phyloP scores from a whole-genome alignment of 1,140 invertebrate species.

The Drosophila hydei region DNA sequence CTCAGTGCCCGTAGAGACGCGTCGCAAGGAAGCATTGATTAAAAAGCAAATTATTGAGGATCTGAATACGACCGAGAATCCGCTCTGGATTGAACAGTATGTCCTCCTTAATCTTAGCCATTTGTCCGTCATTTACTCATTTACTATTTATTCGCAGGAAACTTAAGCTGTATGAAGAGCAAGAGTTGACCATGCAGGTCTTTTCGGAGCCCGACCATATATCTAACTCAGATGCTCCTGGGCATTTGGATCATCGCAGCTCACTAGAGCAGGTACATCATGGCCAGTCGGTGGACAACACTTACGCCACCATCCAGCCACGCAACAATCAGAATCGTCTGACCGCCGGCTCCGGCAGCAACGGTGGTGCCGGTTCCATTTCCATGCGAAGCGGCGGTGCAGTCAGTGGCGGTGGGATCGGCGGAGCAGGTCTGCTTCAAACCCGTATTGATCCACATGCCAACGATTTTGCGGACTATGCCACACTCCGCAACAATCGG shows the following conservation, averaged over 20 bases:
- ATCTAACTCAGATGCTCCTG: slow-evolving; percentile 80
- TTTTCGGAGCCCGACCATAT: slow-evolving; percentile 89
- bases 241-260: slow-evolving; percentile 73
- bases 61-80: slow-evolving; percentile 95
- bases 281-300: slow-evolving; percentile 87
- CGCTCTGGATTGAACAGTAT: slow-evolving; percentile 96
- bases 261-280: slow-evolving; percentile 84
- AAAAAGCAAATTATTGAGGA: slow-evolving; percentile 93
- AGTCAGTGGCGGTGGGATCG: slow-evolving; percentile 68
- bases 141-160: slow-evolving; percentile 86
- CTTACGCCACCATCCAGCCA: slow-evolving; percentile 94
- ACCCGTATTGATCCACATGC: slow-evolving; percentile 79
- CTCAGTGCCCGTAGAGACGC: slow-evolving; percentile 86
- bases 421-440: slow-evolving; percentile 64
- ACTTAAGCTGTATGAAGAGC: slow-evolving; percentile 95
- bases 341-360: slow-evolving; percentile 44
- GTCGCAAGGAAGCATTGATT: slow-evolving; percentile 90
- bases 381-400: slow-evolving; percentile 80
- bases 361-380: slow-evolving; percentile 70
- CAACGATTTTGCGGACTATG: slow-evolving; percentile 88
- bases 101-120: slow-evolving; percentile 57
- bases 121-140: background rate
- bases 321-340: slow-evolving; percentile 84
- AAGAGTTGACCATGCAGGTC: slow-evolving; percentile 96
- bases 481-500: slow-evolving; percentile 86